Percentiles rank a stretch among this genome's conserved stretches.
Conservation (phyloP, 2,113 vertebrate genomes). For the Formicarius rufipectus region DNA sequence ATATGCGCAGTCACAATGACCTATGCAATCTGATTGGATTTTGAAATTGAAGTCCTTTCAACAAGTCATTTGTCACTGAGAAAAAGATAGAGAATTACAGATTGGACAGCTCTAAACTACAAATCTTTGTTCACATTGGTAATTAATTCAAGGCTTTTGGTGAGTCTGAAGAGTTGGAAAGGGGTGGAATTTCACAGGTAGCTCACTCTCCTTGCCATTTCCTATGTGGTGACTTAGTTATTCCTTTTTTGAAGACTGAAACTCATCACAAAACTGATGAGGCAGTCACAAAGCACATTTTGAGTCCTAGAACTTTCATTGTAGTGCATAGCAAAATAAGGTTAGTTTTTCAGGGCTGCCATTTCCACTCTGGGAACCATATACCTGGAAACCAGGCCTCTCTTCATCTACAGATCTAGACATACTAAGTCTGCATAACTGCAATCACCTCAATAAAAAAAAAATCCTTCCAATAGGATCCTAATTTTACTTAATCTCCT, state of each 20-base stretch:
- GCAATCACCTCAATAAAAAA: background rate
- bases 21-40: background rate
- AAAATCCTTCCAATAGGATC: background rate
- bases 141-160: background rate
- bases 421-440: background rate
- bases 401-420: background rate
- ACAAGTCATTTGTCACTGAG: background rate
- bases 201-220: background rate
- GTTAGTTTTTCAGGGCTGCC: background rate
- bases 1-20: background rate
- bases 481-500: background rate
- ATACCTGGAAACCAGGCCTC: background rate
- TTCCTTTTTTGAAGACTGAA: background rate
- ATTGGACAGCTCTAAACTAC: background rate
- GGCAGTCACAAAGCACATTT: background rate
- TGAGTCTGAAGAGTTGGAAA: background rate
- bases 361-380: background rate
- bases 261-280: background rate
- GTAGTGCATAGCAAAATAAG: background rate
- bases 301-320: background rate
- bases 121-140: background rate
- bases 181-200: background rate
- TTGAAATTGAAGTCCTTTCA: background rate
- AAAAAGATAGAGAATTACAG: background rate
- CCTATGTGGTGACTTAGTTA: background rate